Evolutionary conservation across 1,140 invertebrate species (phyloP).

Genomic region (Araneus ventricosus): DNA sequence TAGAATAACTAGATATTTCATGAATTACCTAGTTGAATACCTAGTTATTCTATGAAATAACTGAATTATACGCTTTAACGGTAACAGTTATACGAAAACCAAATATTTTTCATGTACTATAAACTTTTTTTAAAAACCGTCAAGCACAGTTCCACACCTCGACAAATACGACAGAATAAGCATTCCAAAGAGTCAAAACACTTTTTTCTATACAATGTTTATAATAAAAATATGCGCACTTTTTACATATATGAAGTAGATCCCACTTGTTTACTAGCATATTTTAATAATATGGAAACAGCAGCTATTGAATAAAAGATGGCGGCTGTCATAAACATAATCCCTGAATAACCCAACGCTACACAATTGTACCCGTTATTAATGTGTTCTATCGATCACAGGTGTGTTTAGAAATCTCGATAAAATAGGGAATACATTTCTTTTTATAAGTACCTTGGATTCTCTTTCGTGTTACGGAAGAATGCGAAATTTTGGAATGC

Average conservation of each 20-base stretch:
- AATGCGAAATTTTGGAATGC: background rate
- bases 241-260: background rate
- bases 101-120: no score
- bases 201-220: background rate
- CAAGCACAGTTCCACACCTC: background rate
- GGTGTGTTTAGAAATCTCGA: background rate
- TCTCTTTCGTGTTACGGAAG: background rate
- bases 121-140: no score
- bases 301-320: slow-evolving; percentile 11
- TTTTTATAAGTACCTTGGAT: background rate
- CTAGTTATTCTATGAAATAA: no score
- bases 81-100: no score
- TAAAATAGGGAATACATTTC: background rate
- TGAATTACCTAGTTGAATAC: no score
- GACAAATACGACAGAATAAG: background rate
- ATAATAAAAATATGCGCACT: background rate
- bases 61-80: no score
- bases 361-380: background rate
- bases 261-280: background rate
- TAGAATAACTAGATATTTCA: no score
- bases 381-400: background rate
- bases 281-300: slow-evolving; percentile 1
- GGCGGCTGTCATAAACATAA: background rate
- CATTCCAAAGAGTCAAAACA: background rate
- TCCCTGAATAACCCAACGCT: background rate